Evolutionary conservation across 2,888 invertebrate species (phyloP), one percentile per base, ranked within the genome.

Genomic region (Patella pellucida): DNA sequence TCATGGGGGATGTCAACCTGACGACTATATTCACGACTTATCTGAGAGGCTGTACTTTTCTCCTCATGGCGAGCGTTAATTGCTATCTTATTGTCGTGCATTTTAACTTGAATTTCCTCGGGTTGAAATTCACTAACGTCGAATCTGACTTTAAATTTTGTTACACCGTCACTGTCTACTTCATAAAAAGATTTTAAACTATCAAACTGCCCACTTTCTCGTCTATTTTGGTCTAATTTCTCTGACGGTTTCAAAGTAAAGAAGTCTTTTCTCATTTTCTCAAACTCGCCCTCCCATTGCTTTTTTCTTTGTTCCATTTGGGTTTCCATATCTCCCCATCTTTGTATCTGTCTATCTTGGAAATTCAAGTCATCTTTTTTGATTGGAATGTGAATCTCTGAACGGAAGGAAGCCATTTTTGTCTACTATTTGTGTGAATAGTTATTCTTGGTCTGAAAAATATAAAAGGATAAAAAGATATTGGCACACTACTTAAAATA

Each of bases 371-470:
- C 84, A 81, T 90, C 90, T 77, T 85, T 84, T 75, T 88, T 85
- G 68, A 90, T 88, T 7, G 90, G 90, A 71, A 91, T 87, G 80
- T 86, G 89, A 19, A 90, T 81, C 80, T 91, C 90, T 7, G 89
- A 87, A 76, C 90, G 86, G 81, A 88, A 90, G 52, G 81, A 83
- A n/a, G 89, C 86, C 86, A 85, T 86, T 31, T 70, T 78, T 75
- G 77, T 75, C n/a, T 68, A 9, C 41, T 41, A 41, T 41, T 9
- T 41, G 41, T 41, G 41, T 41, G 41, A 9, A 9, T 41, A 41
- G 9, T 41, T 7, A 41, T 41, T 41, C 41, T 41, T 41, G 41
- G 41, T 41, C 41, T 41, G 41, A 41, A 41, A 41, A 41, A 41
- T 41, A 41, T 41, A 41, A 41, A 41, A 41, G 41, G 41, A 41